phyloP scores from a whole-genome alignment of 2,113 vertebrate species.

The Phaethornis superciliosus region DNA sequence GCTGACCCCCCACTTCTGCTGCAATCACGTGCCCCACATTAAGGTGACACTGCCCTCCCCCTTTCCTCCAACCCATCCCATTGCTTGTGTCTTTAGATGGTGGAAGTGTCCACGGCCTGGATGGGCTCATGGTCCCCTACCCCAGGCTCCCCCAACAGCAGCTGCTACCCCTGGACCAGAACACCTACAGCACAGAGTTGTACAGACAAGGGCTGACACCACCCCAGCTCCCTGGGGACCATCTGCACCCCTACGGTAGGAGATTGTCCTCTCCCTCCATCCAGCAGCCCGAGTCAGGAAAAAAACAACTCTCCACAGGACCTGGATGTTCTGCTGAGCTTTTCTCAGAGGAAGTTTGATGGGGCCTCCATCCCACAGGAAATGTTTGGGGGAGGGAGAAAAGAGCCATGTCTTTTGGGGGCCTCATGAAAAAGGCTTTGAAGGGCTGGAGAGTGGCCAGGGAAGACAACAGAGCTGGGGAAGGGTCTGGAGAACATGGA shows the following conservation, averaged over 20 bases:
- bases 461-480: too few relatives aligned
- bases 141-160: conserved; percentile 84
- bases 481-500: too few relatives aligned
- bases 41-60: too few relatives aligned
- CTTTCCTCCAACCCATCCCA: not conserved
- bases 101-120: conserved; percentile 83
- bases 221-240: conserved; percentile 83
- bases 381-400: too few relatives aligned
- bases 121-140: conserved; percentile 83
- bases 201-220: conserved; percentile 88
- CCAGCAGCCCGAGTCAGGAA: fast-evolving
- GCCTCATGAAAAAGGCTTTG: too few relatives aligned
- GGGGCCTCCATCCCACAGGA: too few relatives aligned
- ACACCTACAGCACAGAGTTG: conserved; percentile 83
- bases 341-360: too few relatives aligned
- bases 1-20: too few relatives aligned
- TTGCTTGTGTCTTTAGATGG: conserved; percentile 71
- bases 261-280: not conserved
- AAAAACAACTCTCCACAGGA: not conserved
- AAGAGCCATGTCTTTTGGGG: too few relatives aligned
- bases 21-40: too few relatives aligned
- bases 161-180: conserved; percentile 84
- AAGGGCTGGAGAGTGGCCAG: too few relatives aligned
- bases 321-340: too few relatives aligned
- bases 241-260: conserved; percentile 88